Base-by-base conservation (phyloP, 1,140 invertebrate genomes). In the Drosophila pachea region DNA sequence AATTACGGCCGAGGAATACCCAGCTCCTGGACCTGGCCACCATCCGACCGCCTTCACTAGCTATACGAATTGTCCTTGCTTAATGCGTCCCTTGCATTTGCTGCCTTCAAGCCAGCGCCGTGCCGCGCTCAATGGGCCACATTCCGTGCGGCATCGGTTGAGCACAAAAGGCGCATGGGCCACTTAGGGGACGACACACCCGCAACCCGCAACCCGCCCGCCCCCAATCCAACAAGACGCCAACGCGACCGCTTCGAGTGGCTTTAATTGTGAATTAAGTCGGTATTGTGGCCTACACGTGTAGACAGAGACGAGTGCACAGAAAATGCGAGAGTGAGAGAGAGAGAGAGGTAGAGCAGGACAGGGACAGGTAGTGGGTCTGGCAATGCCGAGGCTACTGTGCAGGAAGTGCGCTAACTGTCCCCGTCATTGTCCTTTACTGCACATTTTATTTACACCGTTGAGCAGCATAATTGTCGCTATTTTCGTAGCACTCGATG, bases 231-330 rank as follows among this genome's bases (percentile, higher is more conserved):
- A 7, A 50, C 9, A 45, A 48, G 32, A 12, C 33, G 42, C 58
- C 48, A 65, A 36, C 38, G 52, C 61, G 66, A 48, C 33, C 36
- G 50, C 56, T 68, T 87, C 70, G 77, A 88, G 86, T 75, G 86
- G 86, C 79, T 87, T 88, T 88, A 86, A 87, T 88, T 88, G 87
- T 88, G 83, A 87, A 84, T 88, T 88, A 88, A 88, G 87, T 78
- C 87, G 70, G 87, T 88, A 88, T 88, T 88, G 87, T 88, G 82
- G 56, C 61, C 66, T 69, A 60, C 49, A 69, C 64, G 47, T 68
- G 68, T 60, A 67, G 68, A 58, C 52, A 69, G 67, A 43, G 38
- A 7, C 31, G 22, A 16, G n/a, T 71, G 56, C 36, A 31, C 45
- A 22, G 45, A 47, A 38, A 14, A 32, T 63, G 33, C 59, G 54